Evolutionary conservation across 2,797 vertebrate genomes (phyloP).

Genomic region (Ctenochaetus hawaiiensis): DNA sequence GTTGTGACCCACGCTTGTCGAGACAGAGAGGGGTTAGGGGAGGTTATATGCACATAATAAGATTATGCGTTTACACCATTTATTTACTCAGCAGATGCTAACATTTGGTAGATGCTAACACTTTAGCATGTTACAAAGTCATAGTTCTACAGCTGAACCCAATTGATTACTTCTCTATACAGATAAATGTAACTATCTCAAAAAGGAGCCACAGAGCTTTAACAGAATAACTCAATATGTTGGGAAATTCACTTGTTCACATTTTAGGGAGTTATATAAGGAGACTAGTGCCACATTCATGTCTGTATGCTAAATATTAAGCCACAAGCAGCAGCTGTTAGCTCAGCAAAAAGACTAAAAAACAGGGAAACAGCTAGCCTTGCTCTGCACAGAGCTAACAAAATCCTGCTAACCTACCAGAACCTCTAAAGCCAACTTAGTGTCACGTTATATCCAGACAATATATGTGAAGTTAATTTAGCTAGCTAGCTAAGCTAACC

Average conservation of each 20-base stretch:
- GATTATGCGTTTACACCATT: slow-evolving; percentile 21
- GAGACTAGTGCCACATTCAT: not conserved
- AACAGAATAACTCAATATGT: not conserved
- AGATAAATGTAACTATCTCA: not conserved
- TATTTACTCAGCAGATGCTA: slow-evolving; percentile 21
- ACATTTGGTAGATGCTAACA: not conserved
- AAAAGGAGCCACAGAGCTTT: not conserved
- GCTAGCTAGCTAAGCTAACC: not conserved
- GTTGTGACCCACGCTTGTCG: slow-evolving; percentile 48
- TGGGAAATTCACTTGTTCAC: not conserved
- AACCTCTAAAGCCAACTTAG: not conserved
- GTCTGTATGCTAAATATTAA: not conserved
- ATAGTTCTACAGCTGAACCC: not conserved
- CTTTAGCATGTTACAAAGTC: not conserved
- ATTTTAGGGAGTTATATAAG: not conserved
- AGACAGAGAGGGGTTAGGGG: slow-evolving; percentile 53
- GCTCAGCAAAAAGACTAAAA: not conserved
- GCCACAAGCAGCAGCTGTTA: not conserved
- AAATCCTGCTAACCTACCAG: not conserved
- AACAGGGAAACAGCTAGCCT: not conserved
- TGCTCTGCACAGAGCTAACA: not conserved
- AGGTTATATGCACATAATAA: slow-evolving; percentile 38
- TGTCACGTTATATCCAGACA: not conserved
- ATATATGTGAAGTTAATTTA: not conserved
- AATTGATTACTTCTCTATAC: not conserved